Evolutionary conservation across 1,140 invertebrate genomes (phyloP).

Genomic region (Vanessa atalanta): DNA sequence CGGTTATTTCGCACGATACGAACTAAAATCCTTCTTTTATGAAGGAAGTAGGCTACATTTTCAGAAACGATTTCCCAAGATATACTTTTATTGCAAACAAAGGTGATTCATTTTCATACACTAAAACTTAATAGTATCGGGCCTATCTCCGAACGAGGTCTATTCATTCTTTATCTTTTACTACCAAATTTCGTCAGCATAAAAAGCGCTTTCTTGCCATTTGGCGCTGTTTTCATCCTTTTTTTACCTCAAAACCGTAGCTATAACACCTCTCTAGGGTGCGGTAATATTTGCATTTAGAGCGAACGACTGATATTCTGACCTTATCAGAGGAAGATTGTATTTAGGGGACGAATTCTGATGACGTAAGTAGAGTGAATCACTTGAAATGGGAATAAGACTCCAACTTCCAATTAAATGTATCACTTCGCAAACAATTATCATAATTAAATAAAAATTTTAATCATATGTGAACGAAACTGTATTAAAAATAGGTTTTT

Average conservation of each 20-base stretch:
- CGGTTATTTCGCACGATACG: too few species aligned
- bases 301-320: conserved; percentile 76
- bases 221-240: conserved; percentile 74
- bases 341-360: conserved; percentile 63
- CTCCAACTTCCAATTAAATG: background rate
- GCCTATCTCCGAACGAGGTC: conserved; percentile 6
- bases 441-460: too few species aligned
- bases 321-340: conserved; percentile 76
- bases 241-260: conserved; percentile 72
- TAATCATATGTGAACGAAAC: too few species aligned
- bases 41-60: background rate
- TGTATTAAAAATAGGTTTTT: too few species aligned
- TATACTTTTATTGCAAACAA: background rate
- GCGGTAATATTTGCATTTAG: conserved; percentile 79
- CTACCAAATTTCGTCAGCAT: conserved; percentile 70
- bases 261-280: conserved; percentile 75
- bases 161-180: conserved; percentile 63
- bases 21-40: background rate
- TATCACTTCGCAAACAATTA: background rate
- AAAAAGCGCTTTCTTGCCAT: conserved; percentile 73
- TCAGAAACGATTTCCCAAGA: background rate
- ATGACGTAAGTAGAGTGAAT: conserved; percentile 45
- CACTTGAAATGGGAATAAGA: conserved; percentile 13
- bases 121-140: conserved; percentile 3
- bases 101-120: conserved; percentile 14